Evolutionary conservation across 2,113 vertebrate species (phyloP), one percentile per base, ranked within the genome.

Genomic region (Tichodroma muraria): DNA sequence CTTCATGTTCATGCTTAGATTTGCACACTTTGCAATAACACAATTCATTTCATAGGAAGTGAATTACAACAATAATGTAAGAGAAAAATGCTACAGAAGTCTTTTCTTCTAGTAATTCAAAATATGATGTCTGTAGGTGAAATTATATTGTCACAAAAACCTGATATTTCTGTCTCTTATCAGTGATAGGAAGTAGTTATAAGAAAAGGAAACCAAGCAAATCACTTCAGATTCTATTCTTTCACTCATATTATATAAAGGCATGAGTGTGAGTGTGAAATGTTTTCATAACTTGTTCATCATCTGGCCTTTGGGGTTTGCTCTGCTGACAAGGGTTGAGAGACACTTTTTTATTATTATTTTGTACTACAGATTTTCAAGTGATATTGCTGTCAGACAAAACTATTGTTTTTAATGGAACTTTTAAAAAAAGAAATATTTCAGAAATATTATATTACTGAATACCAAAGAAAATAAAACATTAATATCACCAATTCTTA

Each of bases 71-170:
- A 68, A 42, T 64, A 92, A 91, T 50, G 56, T 28, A 77, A 85
- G 17, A 86, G 33, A 89, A 76, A 68, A 68, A 28, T 35, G 66
- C 15, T 73, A 25, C 38, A 69, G 40, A 69, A 83, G 13, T 4
- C 0, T 78, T 56, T 95, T 87, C 52, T 77, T 22, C 33, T 49
- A 47, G 45, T 80, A 80, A 61, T 81, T 80, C 80, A 73, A 87
- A 88, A 88, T 89, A 90, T 77, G 57, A 59, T 94, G 66, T 88
- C 80, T 96, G 87, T 57, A 91, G 93, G 82, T 95, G 40, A 98
- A 94, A 95, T 96, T 93, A 95, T 72, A 35, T 64, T 91, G 83
- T 89, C 88, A 80, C 40, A 75, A 90, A 45, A 11, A 88, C 56
- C 57, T 89, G 84, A 93, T 94, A 79, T 60, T 88, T 45, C 45